Conservation (phyloP, 2,113 vertebrate species). For the Lasiurus cinereus region DNA sequence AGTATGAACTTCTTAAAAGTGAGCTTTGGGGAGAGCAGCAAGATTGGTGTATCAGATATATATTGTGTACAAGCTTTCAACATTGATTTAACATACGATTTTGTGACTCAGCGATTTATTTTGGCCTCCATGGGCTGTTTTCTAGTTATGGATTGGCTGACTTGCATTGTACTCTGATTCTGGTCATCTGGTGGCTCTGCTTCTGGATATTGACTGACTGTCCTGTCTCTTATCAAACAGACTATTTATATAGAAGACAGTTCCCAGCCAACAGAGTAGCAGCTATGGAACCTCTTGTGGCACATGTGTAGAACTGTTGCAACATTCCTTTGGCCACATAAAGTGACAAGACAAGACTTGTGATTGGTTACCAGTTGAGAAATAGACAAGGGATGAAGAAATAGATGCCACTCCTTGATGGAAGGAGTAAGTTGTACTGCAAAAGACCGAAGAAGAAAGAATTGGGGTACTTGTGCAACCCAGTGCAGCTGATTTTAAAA, state of each 20-base stretch:
- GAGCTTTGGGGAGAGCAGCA: not conserved
- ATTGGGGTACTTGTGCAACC: not conserved
- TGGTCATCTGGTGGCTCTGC: not conserved
- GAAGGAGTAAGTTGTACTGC: not conserved
- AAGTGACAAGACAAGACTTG: not conserved
- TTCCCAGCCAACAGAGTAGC: not conserved
- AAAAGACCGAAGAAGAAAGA: not conserved
- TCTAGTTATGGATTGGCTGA: not conserved
- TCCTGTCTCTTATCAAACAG: not conserved
- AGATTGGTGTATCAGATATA: not conserved
- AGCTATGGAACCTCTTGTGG: not conserved
- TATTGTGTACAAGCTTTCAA: not conserved
- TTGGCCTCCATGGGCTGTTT: not conserved
- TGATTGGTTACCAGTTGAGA: not conserved
- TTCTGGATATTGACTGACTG: not conserved
- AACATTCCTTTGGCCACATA: not conserved
- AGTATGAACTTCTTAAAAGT: not conserved
- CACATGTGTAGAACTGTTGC: not conserved
- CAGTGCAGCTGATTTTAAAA: not conserved
- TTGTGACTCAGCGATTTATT: not conserved
- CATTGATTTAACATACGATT: not conserved
- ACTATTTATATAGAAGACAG: not conserved
- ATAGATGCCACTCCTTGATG: not conserved
- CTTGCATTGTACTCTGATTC: not conserved
- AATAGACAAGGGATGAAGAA: not conserved